These are phyloP conservation scores for Ctenoplectra terminalis DNA, from an alignment of 1,140 invertebrate genomes.

Conservation along the genomic window DNA sequence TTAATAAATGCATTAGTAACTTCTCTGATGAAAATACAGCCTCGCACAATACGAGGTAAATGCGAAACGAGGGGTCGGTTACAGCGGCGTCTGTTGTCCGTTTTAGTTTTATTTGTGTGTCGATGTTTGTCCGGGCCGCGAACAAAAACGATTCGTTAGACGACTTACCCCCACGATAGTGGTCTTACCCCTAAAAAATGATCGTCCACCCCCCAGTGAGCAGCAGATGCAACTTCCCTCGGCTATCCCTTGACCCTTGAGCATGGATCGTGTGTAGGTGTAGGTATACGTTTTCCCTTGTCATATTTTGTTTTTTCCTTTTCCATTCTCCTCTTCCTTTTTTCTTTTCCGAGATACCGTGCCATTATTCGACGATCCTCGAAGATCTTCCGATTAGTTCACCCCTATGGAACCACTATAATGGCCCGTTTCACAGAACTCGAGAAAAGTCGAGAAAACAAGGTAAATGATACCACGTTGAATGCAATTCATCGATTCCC, in stretches of 20 bases:
- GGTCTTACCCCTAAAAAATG: conserved; percentile 71
- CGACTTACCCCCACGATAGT: conserved; percentile 62
- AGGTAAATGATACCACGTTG: too few species aligned
- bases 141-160: conserved; percentile 69
- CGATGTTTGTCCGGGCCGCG: conserved; percentile 55
- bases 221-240: conserved; percentile 71
- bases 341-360: conserved; percentile 35
- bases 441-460: too few species aligned
- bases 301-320: conserved; percentile 25
- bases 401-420: background rate
- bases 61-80: conserved; percentile 15
- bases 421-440: too few species aligned
- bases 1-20: conserved; percentile 31
- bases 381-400: conserved; percentile 34
- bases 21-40: conserved; percentile 14
- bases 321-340: background rate
- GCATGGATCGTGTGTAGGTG: conserved; percentile 41
- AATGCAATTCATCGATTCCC: background rate
- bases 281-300: conserved; percentile 34
- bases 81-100: conserved; percentile 7
- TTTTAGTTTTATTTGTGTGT: conserved; percentile 50
- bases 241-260: conserved; percentile 33
- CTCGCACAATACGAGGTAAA: conserved; percentile 7
- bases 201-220: conserved; percentile 65
- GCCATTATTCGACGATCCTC: conserved; percentile 29